Base-by-base conservation (phyloP, 2,888 invertebrate species). In the Cryptops parisi region DNA sequence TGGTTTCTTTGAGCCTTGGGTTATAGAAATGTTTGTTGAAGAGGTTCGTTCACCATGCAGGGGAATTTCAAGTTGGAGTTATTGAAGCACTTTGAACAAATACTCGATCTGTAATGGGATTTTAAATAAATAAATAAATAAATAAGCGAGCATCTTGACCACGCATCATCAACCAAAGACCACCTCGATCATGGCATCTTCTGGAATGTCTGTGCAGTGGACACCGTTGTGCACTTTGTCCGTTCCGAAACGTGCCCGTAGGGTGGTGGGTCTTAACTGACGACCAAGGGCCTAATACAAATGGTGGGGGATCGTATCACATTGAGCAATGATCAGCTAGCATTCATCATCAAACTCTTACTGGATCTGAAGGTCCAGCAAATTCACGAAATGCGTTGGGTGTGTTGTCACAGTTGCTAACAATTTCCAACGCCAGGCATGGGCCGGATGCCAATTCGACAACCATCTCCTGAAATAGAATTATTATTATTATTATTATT, bases 201-300 rank as follows among this genome's bases (percentile, higher is more conserved):
- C 90, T 0, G 82, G 78, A 54, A 94, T 73, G 73, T 94, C 94
- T 22, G 94, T 93, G 66, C 93, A 93, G 68, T 94, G 94, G 5
- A 94, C 74, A 3, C 86, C 91, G 71, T 94, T 94, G 64, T 81
- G 77, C 22, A 87, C 78, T 71, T 84, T 87, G 41, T 79, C 81
- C 41, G 75, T 76, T 0, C 94, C 94, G 69, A 83, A 86, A 63
- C 78, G 78, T 1, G 91, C 90, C 62, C 94, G 74, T 41, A 94
- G 67, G 0, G 89, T 85, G 59, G 82, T 73, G 0, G 93, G 90
- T 17, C 90, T 76, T 51, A 94, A 72, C 59, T 88, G 78, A 61
- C 82, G 77, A 0, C 88, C 91, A 55, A 91, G 81, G 67, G 89
- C 87, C 86, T 86, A 65, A n/a, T 58, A 58, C 58, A 55, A 53